Evolutionary conservation across 30 jellyfish, hydroid and myxozoan species (phyloP), one percentile per base, ranked within the genome.

Genomic region (Aurelia sp.): DNA sequence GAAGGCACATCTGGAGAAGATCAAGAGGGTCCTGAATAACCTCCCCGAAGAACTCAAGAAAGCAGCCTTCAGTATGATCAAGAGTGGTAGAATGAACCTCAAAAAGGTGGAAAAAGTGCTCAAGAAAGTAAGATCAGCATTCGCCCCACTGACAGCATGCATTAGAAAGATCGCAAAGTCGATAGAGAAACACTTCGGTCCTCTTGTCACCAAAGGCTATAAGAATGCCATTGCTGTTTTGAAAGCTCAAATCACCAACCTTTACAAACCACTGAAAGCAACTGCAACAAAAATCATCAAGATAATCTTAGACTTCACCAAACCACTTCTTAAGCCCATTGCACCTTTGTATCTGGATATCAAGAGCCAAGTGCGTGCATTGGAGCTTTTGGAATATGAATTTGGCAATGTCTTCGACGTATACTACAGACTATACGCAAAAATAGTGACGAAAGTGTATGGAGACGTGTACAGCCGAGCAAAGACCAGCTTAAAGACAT

Each of bases 111-210:
- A 73, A 19, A 73, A 41, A 41, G 41, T 57, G 15, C 13, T 50
- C 13, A 76, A 62, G 11, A 27, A 79, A 27, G 76, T 82, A 2
- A 69, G 44, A 61, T n/a, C 69, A 22, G 80, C 84, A 21, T 63
- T 91, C 15, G 71, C 74, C 0, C 99, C 99, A 68, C 55, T 90
- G 62, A 80, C 87, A 6, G 67, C 81, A 30, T 91, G 91, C 87
- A 12, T 81, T 60, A 69, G 51, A 71, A 76, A 85, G 41, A 88
- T 95, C 48, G 48, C 66, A 23, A 50, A 59, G 17, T 79, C 98
- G 1, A 63, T 82, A 27, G 47, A 41, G 71, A 85, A 75, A 55
- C 99, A 86, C 22, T 95, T 88, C 76, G 97, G 96, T 30, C 99
- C 99, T 11, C 48, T 95, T 41, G 82, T 73, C 48, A 62, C 30